phyloP scores from a whole-genome alignment of 2,797 vertebrate species.

The Austrolebias charrua region DNA sequence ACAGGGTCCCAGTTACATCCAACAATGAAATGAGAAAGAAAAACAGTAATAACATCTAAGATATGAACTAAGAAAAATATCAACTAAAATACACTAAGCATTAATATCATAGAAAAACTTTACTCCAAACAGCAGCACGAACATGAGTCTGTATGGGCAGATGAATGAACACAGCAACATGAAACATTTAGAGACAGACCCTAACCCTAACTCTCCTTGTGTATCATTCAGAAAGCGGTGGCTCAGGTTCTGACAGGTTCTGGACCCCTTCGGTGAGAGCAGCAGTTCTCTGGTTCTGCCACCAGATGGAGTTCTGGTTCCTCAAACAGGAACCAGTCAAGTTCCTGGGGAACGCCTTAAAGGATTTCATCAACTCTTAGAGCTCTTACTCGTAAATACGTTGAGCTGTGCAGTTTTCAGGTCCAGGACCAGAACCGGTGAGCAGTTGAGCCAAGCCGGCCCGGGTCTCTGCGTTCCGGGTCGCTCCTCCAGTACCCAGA shows the following conservation, averaged over 20 bases:
- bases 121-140: no score
- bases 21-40: no score
- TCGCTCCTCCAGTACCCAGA: neutral
- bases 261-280: rapidly evolving
- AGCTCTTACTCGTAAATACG: constrained; percentile 8
- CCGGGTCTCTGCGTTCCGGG: neutral
- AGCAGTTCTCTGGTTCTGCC: constrained; percentile 32
- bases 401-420: rapidly evolving
- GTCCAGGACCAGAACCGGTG: neutral
- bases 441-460: neutral
- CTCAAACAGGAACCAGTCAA: constrained; percentile 21
- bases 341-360: constrained; percentile 16
- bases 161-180: no score
- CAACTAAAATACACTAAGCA: no score
- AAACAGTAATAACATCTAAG: no score
- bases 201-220: no score
- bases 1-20: no score
- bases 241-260: neutral
- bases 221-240: neutral
- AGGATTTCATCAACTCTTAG: neutral
- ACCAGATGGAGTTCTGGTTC: constrained; percentile 65
- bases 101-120: no score
- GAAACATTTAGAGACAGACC: no score
- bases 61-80: no score
- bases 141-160: no score